Conservation (phyloP, 2,797 vertebrate species). For the Myotis pilosus region DNA sequence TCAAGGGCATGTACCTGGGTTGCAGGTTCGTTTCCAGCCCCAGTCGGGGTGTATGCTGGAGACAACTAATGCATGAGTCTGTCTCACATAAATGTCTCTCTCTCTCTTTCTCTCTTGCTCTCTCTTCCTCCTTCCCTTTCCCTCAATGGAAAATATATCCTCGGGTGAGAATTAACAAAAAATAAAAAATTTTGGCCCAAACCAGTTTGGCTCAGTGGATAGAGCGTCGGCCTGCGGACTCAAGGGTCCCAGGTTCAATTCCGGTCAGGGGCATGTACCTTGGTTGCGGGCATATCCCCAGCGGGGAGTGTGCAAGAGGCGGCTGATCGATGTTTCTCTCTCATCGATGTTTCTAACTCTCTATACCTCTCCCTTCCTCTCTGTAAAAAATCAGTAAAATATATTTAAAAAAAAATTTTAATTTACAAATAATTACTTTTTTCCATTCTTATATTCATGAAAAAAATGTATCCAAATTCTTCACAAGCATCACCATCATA, state of each 20-base stretch:
- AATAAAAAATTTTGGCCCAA: background rate
- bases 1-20: background rate
- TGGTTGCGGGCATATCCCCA: no score
- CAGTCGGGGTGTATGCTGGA: background rate
- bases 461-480: background rate
- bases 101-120: background rate
- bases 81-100: background rate
- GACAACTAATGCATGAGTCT: background rate
- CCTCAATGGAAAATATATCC: background rate
- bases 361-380: no score
- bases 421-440: background rate
- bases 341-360: no score
- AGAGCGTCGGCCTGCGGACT: no score
- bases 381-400: no score
- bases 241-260: no score
- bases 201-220: no score
- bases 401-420: background rate
- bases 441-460: background rate
- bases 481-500: background rate
- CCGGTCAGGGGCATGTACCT: no score
- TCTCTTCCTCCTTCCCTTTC: background rate
- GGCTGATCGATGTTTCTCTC: no score
- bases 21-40: background rate
- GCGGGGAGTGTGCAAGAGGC: no score
- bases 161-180: background rate